These are phyloP conservation scores for Smutsia temminckii DNA, from an alignment of 2,797 vertebrate species.

Conservation along the genomic window DNA sequence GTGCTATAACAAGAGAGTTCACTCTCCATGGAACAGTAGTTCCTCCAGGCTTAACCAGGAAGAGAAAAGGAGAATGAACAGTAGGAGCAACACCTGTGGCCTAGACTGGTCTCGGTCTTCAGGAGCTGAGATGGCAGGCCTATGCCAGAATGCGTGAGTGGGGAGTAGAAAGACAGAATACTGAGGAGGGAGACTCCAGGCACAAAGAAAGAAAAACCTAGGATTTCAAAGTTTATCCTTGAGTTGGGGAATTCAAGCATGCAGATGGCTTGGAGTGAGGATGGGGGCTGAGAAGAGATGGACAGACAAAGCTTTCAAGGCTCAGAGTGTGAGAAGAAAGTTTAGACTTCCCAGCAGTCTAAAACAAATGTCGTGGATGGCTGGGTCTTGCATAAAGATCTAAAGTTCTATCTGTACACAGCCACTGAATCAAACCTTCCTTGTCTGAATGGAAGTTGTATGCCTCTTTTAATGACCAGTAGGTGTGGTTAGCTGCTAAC, in stretches of 20 bases:
- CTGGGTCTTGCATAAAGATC: background rate
- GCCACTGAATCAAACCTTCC: background rate
- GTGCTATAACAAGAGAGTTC: background rate
- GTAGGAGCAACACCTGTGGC: background rate
- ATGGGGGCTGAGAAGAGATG: fast-evolving
- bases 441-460: background rate
- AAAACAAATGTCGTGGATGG: background rate
- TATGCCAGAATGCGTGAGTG: background rate
- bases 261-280: background rate
- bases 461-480: background rate
- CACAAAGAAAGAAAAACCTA: background rate
- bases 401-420: background rate
- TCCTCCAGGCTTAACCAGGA: background rate
- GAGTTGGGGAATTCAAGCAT: background rate
- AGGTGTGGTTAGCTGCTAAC: background rate
- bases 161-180: background rate
- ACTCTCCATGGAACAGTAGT: background rate
- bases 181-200: background rate
- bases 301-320: background rate
- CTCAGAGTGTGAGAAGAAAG: background rate
- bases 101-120: background rate
- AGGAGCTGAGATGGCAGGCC: background rate
- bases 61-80: background rate
- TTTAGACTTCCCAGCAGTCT: background rate
- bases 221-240: background rate